Base-by-base conservation (phyloP, 2,113 vertebrate genomes). In the Chamaea fasciata region DNA sequence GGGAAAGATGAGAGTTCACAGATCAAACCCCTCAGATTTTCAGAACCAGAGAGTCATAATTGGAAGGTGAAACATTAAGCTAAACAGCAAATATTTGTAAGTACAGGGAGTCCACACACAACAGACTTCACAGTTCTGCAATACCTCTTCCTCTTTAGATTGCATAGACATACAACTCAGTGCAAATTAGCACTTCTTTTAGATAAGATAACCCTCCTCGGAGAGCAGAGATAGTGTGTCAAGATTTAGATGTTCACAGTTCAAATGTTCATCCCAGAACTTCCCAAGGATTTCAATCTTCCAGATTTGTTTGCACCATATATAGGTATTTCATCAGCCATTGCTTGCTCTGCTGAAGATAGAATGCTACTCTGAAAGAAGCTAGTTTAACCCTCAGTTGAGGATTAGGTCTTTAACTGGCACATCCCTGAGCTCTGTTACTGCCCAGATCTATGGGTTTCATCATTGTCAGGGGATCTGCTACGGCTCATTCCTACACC, bases 161-260 rank as follows among this genome's bases (percentile, higher is more conserved):
- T 90, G 68, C 80, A 93, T 26, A 74, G 68, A 89, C 94, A 87
- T 84, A 77, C 16, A 81, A n/a, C 49, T 74, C 30, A 65, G 60
- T 85, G 69, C 81, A 91, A 95, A 97, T 93, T 93, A 92, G 26
- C 59, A 85, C 41, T 89, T 88, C 41, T 75, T 23, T 62, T 70
- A 75, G 96, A 90, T 91, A 94, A 95, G 92, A 94, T 94, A 96
- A 83, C 30, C 41, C 11, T 89, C 42, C 41, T 92, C 47, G 63
- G 60, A 71, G 35, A 82, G 37, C 37, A 87, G 5, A 37, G 44
- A 94, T 62, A 65, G 22, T 41, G 16, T 85, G 46, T 62, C 46
- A 50, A 53, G 80, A 42, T 44, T 87, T 69, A 83, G 53, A 47
- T 89, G 44, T 79, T 94, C 68, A 55, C 24, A 91, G 57, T 90